These are phyloP conservation scores for Drosophila merina DNA, from an alignment of 2,888 invertebrate genomes.

Conservation along the genomic window DNA sequence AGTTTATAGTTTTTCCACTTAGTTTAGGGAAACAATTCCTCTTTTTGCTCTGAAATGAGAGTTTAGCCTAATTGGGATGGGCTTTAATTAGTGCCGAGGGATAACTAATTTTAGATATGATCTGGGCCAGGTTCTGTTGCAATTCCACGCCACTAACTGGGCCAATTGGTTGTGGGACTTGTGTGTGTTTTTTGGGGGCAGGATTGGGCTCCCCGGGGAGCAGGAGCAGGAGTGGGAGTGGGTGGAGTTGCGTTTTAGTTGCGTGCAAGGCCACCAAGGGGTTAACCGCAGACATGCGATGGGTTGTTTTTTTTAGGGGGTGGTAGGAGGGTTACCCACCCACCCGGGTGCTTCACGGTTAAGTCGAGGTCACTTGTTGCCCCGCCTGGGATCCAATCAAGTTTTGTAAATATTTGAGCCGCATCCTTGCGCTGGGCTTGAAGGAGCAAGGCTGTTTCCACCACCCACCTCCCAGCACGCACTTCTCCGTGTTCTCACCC, in stretches of 20 bases:
- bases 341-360: neutral
- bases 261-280: conserved; percentile 37
- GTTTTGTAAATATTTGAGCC: conserved; percentile 42
- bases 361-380: conserved; percentile 39
- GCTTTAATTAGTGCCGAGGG: neutral
- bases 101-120: conserved; percentile 50
- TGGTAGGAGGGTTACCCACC: too few relatives aligned
- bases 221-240: neutral
- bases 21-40: neutral
- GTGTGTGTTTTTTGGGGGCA: neutral
- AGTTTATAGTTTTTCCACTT: neutral
- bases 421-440: conserved; percentile 14
- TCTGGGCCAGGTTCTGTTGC: conserved; percentile 33
- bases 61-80: neutral
- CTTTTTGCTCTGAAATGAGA: neutral
- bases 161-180: conserved; percentile 12
- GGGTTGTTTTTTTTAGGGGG: conserved; percentile 16
- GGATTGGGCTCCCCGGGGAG: too few relatives aligned
- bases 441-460: conserved; percentile 16
- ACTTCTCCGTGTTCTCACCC: conserved; percentile 1
- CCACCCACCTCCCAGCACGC: conserved; percentile 7
- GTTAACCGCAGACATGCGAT: conserved; percentile 43
- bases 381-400: conserved; percentile 39
- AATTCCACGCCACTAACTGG: conserved; percentile 13
- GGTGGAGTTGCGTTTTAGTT: conserved; percentile 19